These are phyloP conservation scores for Parauchenoglanis ngamensis DNA, from an alignment of 2,797 vertebrate species.

Conservation along the genomic window DNA sequence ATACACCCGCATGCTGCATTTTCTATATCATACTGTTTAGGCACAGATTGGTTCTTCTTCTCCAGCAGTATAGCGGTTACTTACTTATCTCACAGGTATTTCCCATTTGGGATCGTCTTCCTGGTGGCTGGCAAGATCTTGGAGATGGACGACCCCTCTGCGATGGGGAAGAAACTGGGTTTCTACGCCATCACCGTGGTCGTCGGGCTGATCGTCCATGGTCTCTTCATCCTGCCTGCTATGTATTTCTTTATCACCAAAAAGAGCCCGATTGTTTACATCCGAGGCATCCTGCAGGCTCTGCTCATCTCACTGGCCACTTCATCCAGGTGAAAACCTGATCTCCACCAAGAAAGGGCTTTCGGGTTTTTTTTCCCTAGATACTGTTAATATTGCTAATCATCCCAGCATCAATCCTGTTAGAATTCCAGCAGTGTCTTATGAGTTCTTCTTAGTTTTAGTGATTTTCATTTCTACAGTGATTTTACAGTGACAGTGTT, in stretches of 20 bases:
- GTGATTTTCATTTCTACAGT: neutral
- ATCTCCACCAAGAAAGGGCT: neutral
- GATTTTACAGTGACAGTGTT: neutral
- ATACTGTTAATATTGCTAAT: neutral
- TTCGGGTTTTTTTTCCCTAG: neutral
- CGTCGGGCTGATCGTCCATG: constrained; percentile 90
- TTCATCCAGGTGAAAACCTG: constrained; percentile 86
- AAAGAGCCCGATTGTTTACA: constrained; percentile 97
- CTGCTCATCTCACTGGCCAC: constrained; percentile 96
- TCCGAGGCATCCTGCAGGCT: constrained; percentile 93
- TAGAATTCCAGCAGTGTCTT: neutral
- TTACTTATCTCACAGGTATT: constrained; percentile 80
- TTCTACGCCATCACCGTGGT: constrained; percentile 96
- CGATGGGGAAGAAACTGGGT: constrained; percentile 94
- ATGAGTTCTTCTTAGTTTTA: neutral
- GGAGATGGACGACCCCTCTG: constrained; percentile 95
- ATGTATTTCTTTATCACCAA: constrained; percentile 98
- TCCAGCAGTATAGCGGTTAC: neutral
- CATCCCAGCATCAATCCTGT: neutral
- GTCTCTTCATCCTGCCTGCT: constrained; percentile 92
- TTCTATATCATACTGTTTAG: neutral
- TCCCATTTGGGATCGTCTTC: constrained; percentile 97
- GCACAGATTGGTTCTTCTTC: neutral
- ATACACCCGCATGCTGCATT: neutral
- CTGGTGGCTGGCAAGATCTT: constrained; percentile 97